Conservation (phyloP, 2,888 invertebrate genomes). For the Chirona hameri region DNA sequence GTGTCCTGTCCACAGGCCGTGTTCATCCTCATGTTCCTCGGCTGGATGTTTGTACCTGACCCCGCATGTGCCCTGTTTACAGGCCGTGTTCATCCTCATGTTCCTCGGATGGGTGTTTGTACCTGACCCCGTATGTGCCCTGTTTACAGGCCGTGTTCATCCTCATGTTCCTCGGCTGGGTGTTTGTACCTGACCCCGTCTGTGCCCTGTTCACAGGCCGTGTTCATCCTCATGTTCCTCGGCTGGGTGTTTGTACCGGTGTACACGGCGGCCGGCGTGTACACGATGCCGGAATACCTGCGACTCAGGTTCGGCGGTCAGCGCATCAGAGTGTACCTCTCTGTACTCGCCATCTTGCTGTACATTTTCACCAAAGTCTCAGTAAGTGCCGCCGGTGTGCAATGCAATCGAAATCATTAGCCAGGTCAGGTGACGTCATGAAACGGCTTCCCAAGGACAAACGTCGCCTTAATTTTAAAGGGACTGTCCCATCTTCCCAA, state of each 20-base stretch:
- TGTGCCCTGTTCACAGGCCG: constrained; percentile 46
- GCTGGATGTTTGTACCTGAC: constrained; percentile 51
- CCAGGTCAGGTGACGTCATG: too few species aligned
- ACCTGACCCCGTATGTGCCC: constrained; percentile 48
- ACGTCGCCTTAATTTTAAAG: too few species aligned
- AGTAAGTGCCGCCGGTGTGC: constrained; percentile 44
- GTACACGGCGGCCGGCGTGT: constrained; percentile 52
- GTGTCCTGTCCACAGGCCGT: too few species aligned
- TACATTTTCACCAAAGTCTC: constrained; percentile 56
- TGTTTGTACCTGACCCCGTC: constrained; percentile 46
- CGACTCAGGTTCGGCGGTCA: constrained; percentile 53
- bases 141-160: too few species aligned
- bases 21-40: constrained; percentile 51
- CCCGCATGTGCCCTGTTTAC: constrained; percentile 29
- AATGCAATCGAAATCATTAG: too few species aligned
- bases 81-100: constrained; percentile 53
- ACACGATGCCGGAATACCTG: constrained; percentile 56
- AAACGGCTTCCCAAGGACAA: too few species aligned
- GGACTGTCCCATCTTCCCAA: too few species aligned
- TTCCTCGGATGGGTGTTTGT: constrained; percentile 54
- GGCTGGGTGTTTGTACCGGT: constrained; percentile 56
- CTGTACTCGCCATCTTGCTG: constrained; percentile 53
- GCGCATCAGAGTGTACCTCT: constrained; percentile 53
- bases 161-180: constrained; percentile 52
- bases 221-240: constrained; percentile 51